Conservation (phyloP, 1,140 invertebrate species). For the Micrasema minimum region DNA sequence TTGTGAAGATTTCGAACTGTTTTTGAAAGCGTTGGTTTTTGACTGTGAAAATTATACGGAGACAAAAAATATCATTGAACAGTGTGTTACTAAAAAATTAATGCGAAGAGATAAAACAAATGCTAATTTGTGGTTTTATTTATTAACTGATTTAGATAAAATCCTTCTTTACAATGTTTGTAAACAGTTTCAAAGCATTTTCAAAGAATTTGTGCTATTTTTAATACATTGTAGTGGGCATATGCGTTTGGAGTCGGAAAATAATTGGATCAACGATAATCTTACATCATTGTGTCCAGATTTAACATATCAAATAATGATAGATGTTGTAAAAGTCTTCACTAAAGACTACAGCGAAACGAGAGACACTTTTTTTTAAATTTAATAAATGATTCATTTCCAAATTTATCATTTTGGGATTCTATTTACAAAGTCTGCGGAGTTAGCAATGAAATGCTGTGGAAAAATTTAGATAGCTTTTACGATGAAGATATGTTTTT, state of each 20-base stretch:
- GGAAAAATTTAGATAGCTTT: constrained; percentile 43
- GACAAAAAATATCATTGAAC: constrained; percentile 62
- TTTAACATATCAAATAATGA: constrained; percentile 65
- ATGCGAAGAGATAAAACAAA: constrained; percentile 57
- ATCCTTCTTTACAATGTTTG: constrained; percentile 62
- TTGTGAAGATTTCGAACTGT: constrained; percentile 56
- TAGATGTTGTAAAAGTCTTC: constrained; percentile 59
- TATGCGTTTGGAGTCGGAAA: constrained; percentile 59
- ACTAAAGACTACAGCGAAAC: constrained; percentile 22
- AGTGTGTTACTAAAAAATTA: constrained; percentile 63
- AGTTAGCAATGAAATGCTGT: constrained; percentile 25
- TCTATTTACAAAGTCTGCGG: constrained; percentile 35
- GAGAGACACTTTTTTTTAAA: constrained; percentile 24
- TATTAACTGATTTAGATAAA: constrained; percentile 61
- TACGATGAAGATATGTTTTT: constrained; percentile 47
- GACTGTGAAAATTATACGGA: constrained; percentile 55
- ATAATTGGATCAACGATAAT: constrained; percentile 58
- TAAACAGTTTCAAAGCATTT: constrained; percentile 62
- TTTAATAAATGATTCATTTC: constrained; percentile 26
- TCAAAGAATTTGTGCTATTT: constrained; percentile 65
- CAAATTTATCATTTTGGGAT: constrained; percentile 41
- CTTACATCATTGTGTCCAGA: constrained; percentile 61
- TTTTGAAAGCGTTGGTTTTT: constrained; percentile 54
- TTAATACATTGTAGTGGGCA: constrained; percentile 66
- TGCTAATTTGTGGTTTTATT: constrained; percentile 62